Evolutionary conservation across 92 coral and sea anemone genomes (phyloP).

Genomic region (Epizoanthus fatuus): DNA sequence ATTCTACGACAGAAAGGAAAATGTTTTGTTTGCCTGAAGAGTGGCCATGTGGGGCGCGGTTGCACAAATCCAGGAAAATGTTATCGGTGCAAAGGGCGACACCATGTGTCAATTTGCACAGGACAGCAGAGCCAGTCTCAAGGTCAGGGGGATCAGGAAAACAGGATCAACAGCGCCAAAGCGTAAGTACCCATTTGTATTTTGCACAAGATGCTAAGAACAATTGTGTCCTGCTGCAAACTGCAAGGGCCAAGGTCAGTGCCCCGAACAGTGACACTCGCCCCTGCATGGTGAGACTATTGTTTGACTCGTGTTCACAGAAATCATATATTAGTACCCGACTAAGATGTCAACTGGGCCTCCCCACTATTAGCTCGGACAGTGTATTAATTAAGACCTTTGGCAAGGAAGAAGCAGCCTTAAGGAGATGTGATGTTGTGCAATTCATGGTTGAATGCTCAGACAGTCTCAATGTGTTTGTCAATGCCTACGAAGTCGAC

Average conservation of each 20-base stretch:
- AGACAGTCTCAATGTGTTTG: too few species aligned
- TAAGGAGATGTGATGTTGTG: too few species aligned
- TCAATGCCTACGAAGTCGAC: too few species aligned
- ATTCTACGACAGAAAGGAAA: conserved; percentile 42
- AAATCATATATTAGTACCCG: too few species aligned
- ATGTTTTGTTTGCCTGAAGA: conserved; percentile 2
- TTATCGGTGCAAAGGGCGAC: conserved; percentile 29
- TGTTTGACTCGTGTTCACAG: too few species aligned
- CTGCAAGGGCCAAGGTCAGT: neutral
- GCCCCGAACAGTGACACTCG: neutral
- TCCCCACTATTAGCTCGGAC: too few species aligned
- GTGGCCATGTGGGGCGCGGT: conserved; percentile 5
- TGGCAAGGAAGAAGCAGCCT: too few species aligned
- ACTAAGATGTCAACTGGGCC: too few species aligned
- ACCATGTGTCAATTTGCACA: conserved; percentile 10
- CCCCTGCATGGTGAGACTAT: too few species aligned
- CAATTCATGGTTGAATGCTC: too few species aligned
- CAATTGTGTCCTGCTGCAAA: neutral
- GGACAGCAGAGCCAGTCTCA: neutral
- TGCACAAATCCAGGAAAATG: conserved; percentile 10
- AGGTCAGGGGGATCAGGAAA: neutral
- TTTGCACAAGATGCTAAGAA: conserved; percentile 7
- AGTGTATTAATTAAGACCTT: too few species aligned
- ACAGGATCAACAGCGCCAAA: neutral
- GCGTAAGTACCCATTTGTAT: conserved; percentile 23